Conservation (phyloP, 2,797 vertebrate species). For the Taenioides sp. region DNA sequence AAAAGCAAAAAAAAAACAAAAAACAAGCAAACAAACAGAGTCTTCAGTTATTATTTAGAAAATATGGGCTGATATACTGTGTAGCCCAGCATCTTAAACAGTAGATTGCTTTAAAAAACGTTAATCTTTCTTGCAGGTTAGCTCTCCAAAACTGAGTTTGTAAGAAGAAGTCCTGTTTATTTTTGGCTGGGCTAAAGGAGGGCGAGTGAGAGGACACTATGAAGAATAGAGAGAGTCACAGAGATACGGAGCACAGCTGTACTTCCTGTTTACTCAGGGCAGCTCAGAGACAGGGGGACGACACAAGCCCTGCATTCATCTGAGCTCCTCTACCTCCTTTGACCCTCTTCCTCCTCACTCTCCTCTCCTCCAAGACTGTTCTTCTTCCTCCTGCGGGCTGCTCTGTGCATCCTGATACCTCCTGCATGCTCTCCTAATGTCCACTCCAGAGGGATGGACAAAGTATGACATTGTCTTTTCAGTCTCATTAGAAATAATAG, state of each 20-base stretch:
- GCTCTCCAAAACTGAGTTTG: conserved; percentile 1
- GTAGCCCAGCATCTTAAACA: neutral
- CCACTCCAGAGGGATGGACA: conserved; percentile 43
- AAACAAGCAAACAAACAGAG: too few relatives aligned
- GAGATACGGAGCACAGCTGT: conserved; percentile 78
- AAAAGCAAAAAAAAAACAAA: too few relatives aligned
- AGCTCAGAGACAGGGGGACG: conserved; percentile 83
- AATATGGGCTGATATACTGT: neutral
- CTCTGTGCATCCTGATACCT: conserved; percentile 10
- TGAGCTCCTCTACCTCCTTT: conserved; percentile 62
- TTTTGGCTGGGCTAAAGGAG: conserved; percentile 36
- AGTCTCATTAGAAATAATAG: neutral
- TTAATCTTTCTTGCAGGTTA: neutral
- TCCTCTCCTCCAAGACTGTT: conserved; percentile 43
- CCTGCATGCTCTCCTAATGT: conserved; percentile 19
- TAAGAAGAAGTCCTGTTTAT: conserved; percentile 32
- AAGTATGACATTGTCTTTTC: conserved; percentile 12
- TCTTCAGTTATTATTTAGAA: too few relatives aligned
- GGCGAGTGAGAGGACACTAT: conserved; percentile 25
- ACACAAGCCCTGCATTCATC: conserved; percentile 91
- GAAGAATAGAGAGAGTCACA: conserved; percentile 36
- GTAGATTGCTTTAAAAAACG: neutral
- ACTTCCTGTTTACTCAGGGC: conserved; percentile 90
- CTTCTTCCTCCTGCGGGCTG: conserved; percentile 41
- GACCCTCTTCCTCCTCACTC: conserved; percentile 50